These are phyloP conservation scores for Trichogramma evanescens DNA, from an alignment of 2,888 invertebrate species.

Conservation along the genomic window DNA sequence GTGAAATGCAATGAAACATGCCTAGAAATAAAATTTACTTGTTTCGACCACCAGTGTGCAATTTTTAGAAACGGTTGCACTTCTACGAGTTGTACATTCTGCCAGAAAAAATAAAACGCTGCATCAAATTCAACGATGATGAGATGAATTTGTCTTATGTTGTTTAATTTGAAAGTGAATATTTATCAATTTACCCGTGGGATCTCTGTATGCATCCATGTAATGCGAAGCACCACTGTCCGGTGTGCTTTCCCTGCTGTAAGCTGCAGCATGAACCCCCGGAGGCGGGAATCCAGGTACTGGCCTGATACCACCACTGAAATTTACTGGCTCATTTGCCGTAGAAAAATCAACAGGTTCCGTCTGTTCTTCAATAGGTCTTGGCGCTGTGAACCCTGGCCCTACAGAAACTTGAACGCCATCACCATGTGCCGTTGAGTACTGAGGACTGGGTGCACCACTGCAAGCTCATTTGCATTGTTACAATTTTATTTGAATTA, in stretches of 20 bases:
- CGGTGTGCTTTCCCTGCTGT: constrained; percentile 82
- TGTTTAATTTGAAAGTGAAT: not conserved
- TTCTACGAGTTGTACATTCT: too few relatives aligned
- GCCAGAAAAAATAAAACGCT: too few relatives aligned
- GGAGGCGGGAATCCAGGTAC: constrained; percentile 54
- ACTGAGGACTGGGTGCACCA: constrained; percentile 57
- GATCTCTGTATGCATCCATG: constrained; percentile 79
- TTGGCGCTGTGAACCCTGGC: constrained; percentile 53
- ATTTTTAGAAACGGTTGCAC: too few relatives aligned
- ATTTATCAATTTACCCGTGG: constrained; percentile 60
- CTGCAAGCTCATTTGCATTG: constrained; percentile 31
- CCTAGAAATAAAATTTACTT: too few relatives aligned
- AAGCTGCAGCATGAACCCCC: constrained; percentile 54
- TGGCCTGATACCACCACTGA: constrained; percentile 52
- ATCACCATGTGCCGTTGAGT: constrained; percentile 50
- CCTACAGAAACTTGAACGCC: constrained; percentile 50
- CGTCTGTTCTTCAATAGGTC: constrained; percentile 58
- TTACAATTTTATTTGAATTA: not conserved
- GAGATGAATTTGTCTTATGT: too few relatives aligned
- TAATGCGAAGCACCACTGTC: constrained; percentile 86
- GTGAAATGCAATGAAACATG: too few relatives aligned
- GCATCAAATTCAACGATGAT: too few relatives aligned
- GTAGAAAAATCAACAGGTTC: constrained; percentile 68
- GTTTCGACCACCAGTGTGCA: too few relatives aligned
- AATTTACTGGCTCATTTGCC: constrained; percentile 59